Evolutionary conservation across 2,888 invertebrate species (phyloP).

Genomic region (Trachelus iudaicus): DNA sequence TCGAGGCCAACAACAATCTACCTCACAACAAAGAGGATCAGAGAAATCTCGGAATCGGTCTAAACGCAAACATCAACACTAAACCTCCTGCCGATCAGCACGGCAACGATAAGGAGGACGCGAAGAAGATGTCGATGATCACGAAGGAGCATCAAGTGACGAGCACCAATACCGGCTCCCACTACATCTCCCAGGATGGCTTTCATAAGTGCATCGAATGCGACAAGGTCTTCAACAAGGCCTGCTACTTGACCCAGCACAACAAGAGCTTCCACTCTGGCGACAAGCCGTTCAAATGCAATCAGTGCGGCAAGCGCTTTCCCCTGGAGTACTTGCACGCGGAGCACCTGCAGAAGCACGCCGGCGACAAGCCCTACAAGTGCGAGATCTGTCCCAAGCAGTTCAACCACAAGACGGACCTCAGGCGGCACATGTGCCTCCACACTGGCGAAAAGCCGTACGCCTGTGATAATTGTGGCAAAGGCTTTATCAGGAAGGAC

Average conservation of each 20-base stretch:
- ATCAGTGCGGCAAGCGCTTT: conserved; percentile 87
- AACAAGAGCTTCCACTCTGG: conserved; percentile 90
- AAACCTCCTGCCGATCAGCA: conserved; percentile 9
- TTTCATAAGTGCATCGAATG: conserved; percentile 82
- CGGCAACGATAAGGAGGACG: conserved; percentile 8
- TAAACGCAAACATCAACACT: conserved; percentile 5
- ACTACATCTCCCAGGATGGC: conserved; percentile 54
- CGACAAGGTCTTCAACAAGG: conserved; percentile 85
- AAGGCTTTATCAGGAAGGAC: conserved; percentile 91
- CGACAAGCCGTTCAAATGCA: conserved; percentile 87
- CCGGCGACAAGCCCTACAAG: conserved; percentile 87
- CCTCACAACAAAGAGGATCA: conserved; percentile 26
- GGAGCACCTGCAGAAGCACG: conserved; percentile 82
- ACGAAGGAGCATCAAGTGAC: conserved; percentile 51
- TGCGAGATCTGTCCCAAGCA: conserved; percentile 87
- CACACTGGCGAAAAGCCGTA: conserved; percentile 90
- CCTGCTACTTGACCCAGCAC: conserved; percentile 90
- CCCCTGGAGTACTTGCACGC: conserved; percentile 77
- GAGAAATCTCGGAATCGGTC: conserved; percentile 13
- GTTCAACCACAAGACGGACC: conserved; percentile 91
- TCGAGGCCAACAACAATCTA: conserved; percentile 54
- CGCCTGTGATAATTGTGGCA: conserved; percentile 83
- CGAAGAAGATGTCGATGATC: conserved; percentile 17
- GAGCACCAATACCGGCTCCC: conserved; percentile 46
- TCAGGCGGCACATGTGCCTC: conserved; percentile 86